These are phyloP conservation scores for Baccha elongata DNA, from an alignment of 2,888 invertebrate species.

Conservation along the genomic window DNA sequence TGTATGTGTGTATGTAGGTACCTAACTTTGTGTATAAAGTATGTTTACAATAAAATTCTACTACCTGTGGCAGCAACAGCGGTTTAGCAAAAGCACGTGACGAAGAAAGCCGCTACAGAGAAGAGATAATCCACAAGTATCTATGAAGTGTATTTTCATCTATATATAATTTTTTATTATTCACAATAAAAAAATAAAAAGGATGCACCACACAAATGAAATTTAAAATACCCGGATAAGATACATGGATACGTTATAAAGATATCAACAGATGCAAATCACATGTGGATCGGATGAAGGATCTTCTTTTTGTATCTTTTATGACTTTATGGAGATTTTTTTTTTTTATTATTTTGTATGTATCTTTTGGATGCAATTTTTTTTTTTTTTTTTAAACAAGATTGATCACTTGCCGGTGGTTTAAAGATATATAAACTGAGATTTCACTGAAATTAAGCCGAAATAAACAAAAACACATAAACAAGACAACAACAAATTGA, in stretches of 20 bases:
- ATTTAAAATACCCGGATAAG: constrained; percentile 44
- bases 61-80: constrained; percentile 62
- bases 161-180: constrained; percentile 6
- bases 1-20: constrained; percentile 20
- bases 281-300: constrained; percentile 51
- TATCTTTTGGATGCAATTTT: constrained; percentile 47
- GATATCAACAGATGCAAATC: constrained; percentile 72
- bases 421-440: constrained; percentile 16
- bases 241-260: constrained; percentile 12
- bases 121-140: constrained; percentile 70
- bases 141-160: constrained; percentile 26
- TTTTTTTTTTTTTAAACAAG: constrained; percentile 6
- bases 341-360: neutral
- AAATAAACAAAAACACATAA: constrained; percentile 14
- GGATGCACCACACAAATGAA: constrained; percentile 27
- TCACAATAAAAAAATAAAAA: constrained; percentile 2
- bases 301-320: constrained; percentile 34
- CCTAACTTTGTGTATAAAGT: constrained; percentile 20
- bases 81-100: constrained; percentile 52
- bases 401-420: constrained; percentile 36
- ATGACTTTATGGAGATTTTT: constrained; percentile 9
- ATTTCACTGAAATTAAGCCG: neutral
- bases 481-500: neutral
- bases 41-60: constrained; percentile 39
- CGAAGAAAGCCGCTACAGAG: constrained; percentile 29